Conservation (phyloP, 1,140 invertebrate species). For the Tribolium madens region DNA sequence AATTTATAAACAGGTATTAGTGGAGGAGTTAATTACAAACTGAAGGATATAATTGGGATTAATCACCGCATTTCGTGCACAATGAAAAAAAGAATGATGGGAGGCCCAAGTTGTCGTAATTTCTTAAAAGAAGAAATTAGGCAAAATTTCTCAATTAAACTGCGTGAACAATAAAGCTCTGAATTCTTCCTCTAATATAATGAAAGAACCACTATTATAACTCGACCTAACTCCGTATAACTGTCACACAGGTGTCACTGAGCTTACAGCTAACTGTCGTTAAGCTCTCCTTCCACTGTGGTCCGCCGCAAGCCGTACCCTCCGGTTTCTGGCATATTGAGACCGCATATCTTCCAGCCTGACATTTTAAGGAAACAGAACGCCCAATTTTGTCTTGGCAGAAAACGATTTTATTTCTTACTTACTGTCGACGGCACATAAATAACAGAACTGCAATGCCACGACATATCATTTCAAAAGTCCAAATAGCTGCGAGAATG, state of each 20-base stretch:
- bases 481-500: background rate
- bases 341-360: conserved; percentile 41
- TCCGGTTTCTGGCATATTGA: conserved; percentile 45
- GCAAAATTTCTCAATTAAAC: conserved; percentile 29
- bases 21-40: conserved; percentile 5
- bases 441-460: conserved; percentile 14
- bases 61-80: conserved; percentile 9
- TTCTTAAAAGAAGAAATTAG: conserved; percentile 33
- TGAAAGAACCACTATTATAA: conserved; percentile 37
- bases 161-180: conserved; percentile 10
- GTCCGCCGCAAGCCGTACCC: conserved; percentile 41
- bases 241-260: conserved; percentile 43
- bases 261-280: conserved; percentile 41
- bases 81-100: conserved; percentile 11
- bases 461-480: background rate
- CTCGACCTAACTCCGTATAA: conserved; percentile 39
- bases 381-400: conserved; percentile 30
- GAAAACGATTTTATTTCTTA: conserved; percentile 35
- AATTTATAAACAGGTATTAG: conserved; percentile 22
- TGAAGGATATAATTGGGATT: conserved; percentile 23
- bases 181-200: conserved; percentile 30
- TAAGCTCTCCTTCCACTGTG: conserved; percentile 41
- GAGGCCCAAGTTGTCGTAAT: background rate
- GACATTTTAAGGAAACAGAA: conserved; percentile 38
- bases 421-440: conserved; percentile 17